Base-by-base conservation (phyloP, 2,888 invertebrate species). In the Acleris holmiana region DNA sequence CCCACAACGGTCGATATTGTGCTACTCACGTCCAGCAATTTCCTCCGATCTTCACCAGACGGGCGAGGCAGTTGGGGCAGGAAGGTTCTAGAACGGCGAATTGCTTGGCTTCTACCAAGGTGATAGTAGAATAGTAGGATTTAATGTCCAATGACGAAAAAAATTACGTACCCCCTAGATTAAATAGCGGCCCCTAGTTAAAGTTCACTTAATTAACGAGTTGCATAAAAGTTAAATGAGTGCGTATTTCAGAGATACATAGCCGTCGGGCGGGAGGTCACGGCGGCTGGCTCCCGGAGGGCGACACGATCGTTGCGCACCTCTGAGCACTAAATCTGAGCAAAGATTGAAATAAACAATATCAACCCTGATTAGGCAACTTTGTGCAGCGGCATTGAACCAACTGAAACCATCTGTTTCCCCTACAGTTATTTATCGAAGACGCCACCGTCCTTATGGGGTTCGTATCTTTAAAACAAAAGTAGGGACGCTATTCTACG, bases 321-420 rank as follows among this genome's bases (percentile, higher is more conserved):
- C 69, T 68, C 73, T 70, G 66, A 72, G 61, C 71, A 75, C 73
- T 82, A 82, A 81, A 82, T 82, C 76, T 75, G 73, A 62, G 66
- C 67, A 71, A 71, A 73, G 77, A 76, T 62, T 75, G 76, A 75
- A 81, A 82, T 82, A 81, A 83, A 82, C 79, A 79, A 80, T 78
- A 78, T 74, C 70, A 72, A 74, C 71, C 21, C 51, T 63, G 68
- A 59, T 67, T 67, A 71, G 67, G 67, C 63, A 69, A 66, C 69
- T 67, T 51, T 29, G 65, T 71, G 66, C 51, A 61, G 53, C 51
- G 61, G 53, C 55, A 48, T 57, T 53, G 47, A n/a, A 19, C n/a
- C 19, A 19, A 19, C 18, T 7, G 17, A 7, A 8, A 47, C 19
- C 8, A 47, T 47, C 10, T 47, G 44, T 47, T 47, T 10, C 8